Evolutionary conservation across 2,888 invertebrate genomes (phyloP), one percentile per base, ranked within the genome.

Genomic region (Orthonevra nobilis): DNA sequence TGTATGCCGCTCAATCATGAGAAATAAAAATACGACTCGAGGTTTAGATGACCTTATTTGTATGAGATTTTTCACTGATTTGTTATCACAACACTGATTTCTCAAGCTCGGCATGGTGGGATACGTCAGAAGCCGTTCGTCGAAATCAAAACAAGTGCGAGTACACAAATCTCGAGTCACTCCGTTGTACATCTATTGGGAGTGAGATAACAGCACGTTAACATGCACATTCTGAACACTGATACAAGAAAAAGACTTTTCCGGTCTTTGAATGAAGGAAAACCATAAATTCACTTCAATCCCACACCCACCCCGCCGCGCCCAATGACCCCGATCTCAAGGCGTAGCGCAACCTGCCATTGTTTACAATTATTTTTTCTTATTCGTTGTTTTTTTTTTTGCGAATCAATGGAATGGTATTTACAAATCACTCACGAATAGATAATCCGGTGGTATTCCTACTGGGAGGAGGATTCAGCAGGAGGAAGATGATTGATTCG

Each of bases 401-500:
- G 40, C 19, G 40, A 50, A 26, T 28, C 50, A 44, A 66, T 56
- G 30, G 48, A 64, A 61, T 61, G 26, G 42, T 66, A 75, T 75
- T 69, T 75, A 42, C 46, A 40, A 69, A 56, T 68, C 61, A 66
- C 36, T 68, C 50, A 66, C 60, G 58, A 50, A 28, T 12, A 20
- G 50, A 60, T 54, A 60, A 63, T 63, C 30, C 56, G 34, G 44
- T 69, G 9, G 23, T 40, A 54, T 38, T 30, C 44, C 23, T 40
- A 15, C 46, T 32, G n/a, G n/a, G 30, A 26, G 1, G 12, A 48
- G 48, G 54, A 63, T 75, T 63, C 52, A 70, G 23, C 56, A 46
- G n/a, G n/a, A n/a, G n/a, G n/a, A n/a, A n/a, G 26, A 69, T 69
- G 69, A 75, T 69, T 75, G 75, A 77, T 77, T 77, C 26, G 50